These are phyloP conservation scores for Ridgeia piscesae DNA, from an alignment of 1,140 invertebrate species.

Conservation along the genomic window DNA sequence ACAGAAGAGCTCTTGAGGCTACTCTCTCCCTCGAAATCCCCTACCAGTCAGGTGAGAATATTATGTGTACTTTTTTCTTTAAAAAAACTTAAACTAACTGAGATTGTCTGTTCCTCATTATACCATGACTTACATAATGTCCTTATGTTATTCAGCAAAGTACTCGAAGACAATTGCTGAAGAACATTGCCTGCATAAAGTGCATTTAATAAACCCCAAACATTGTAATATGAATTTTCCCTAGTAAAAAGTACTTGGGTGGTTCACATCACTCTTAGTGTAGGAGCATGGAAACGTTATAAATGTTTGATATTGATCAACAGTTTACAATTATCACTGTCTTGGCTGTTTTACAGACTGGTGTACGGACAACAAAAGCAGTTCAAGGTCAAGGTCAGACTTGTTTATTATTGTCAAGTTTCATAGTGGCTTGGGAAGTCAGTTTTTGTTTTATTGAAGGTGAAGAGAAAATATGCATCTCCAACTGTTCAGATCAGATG, in stretches of 20 bases:
- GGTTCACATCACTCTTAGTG: too few relatives aligned
- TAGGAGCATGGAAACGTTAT: neutral
- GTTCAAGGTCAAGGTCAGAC: neutral
- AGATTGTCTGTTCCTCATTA: too few relatives aligned
- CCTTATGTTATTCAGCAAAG: too few relatives aligned
- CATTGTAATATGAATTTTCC: too few relatives aligned
- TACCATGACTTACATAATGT: too few relatives aligned
- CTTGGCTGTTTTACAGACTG: neutral
- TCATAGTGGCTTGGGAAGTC: neutral
- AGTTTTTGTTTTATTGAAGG: neutral
- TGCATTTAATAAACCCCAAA: too few relatives aligned
- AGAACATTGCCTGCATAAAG: too few relatives aligned
- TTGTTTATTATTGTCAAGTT: neutral
- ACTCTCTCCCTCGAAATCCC: neutral
- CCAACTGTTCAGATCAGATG: neutral
- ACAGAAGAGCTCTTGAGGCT: neutral
- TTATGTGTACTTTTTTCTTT: too few relatives aligned
- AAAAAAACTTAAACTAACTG: too few relatives aligned
- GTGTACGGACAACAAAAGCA: neutral
- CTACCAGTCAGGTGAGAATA: neutral
- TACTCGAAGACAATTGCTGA: too few relatives aligned
- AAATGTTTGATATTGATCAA: neutral
- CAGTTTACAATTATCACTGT: neutral
- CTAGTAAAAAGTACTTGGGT: too few relatives aligned
- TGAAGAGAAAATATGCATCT: neutral